Conservation (phyloP, 2,797 vertebrate species). For the Enteromius paludinosus region DNA sequence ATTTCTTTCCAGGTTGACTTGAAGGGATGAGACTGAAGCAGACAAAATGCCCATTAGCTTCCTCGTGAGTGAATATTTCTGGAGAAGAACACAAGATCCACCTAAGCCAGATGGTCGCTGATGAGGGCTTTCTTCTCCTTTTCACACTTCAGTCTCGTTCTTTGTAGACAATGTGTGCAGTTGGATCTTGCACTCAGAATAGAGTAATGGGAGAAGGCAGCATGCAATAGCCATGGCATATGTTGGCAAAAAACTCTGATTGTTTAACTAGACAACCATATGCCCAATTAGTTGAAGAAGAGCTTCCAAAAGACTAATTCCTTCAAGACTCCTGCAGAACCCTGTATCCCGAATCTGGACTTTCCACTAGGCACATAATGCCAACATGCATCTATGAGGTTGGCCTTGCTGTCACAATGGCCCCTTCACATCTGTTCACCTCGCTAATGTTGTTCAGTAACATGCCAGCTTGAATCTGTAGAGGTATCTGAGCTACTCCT, state of each 20-base stretch:
- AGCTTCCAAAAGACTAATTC: slow-evolving; percentile 5
- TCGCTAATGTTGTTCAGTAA: background rate
- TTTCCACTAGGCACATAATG: background rate
- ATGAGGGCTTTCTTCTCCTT: slow-evolving; percentile 19
- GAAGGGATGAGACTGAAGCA: background rate
- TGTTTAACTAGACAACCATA: slow-evolving; percentile 22
- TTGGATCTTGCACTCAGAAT: slow-evolving; percentile 11
- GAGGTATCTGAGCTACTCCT: background rate
- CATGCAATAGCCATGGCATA: background rate
- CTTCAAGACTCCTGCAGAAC: background rate
- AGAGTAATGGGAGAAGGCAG: background rate
- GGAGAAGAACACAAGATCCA: background rate
- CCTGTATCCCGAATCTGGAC: background rate
- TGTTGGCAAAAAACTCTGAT: slow-evolving; percentile 6
- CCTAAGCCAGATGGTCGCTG: slow-evolving; percentile 10
- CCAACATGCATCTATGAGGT: background rate
- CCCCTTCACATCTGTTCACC: background rate
- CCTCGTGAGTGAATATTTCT: background rate
- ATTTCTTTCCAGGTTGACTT: background rate
- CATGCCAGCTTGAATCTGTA: background rate
- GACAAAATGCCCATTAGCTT: background rate
- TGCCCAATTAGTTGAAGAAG: slow-evolving; percentile 14
- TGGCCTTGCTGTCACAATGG: background rate
- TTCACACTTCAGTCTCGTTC: background rate
- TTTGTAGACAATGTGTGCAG: background rate